These are phyloP conservation scores for Meghimatium bilineatum DNA, from an alignment of 2,888 invertebrate genomes.

Conservation along the genomic window DNA sequence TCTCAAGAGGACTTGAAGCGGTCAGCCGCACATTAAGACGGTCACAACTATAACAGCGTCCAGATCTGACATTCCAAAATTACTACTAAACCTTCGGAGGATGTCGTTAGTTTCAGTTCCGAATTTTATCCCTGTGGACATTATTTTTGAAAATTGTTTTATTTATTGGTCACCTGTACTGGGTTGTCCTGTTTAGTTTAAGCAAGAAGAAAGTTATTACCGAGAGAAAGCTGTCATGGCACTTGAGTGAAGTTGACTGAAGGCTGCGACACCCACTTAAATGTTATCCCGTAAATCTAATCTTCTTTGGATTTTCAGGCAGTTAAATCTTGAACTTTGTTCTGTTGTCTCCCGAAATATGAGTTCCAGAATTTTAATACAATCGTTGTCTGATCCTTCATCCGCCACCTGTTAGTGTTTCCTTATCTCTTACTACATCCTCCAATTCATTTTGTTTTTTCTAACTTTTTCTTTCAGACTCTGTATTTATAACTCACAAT, in stretches of 20 bases:
- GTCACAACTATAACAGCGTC: slow-evolving; percentile 20
- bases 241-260: slow-evolving; percentile 24
- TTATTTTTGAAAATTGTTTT: slow-evolving; percentile 31
- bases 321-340: slow-evolving; percentile 6
- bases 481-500: not conserved
- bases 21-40: slow-evolving; percentile 40
- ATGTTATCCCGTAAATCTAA: slow-evolving; percentile 36
- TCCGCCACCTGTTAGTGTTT: not conserved
- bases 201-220: slow-evolving; percentile 5
- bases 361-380: not conserved
- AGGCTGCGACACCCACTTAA: slow-evolving; percentile 39
- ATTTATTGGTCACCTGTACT: slow-evolving; percentile 44
- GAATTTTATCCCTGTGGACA: slow-evolving; percentile 4
- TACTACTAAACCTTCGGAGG: slow-evolving; percentile 24
- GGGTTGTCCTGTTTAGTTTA: not conserved
- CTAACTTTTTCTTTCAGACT: not conserved
- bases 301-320: slow-evolving; percentile 25
- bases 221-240: slow-evolving; percentile 13
- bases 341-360: not conserved
- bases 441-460: not conserved
- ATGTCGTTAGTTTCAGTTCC: slow-evolving; percentile 22
- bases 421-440: not conserved
- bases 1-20: slow-evolving; percentile 27
- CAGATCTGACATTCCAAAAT: slow-evolving; percentile 29
- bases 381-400: not conserved